Conservation (phyloP, 2,113 vertebrate species). For the Marcusenius ussheri region DNA sequence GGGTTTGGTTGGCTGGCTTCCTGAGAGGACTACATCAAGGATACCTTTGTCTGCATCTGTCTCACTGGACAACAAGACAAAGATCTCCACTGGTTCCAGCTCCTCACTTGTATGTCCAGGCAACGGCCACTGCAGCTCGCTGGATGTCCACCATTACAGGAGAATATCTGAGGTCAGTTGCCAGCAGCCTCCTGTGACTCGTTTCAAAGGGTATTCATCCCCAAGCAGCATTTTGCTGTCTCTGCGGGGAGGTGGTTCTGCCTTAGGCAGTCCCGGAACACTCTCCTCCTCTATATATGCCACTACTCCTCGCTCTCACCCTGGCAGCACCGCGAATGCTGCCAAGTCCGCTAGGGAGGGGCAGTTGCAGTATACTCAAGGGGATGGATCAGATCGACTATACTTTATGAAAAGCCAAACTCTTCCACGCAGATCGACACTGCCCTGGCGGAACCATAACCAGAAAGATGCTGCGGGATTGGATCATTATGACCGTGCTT, state of each 20-base stretch:
- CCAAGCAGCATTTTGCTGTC: constrained; percentile 58
- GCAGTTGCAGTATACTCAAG: not conserved
- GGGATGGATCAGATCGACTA: not conserved
- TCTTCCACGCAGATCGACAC: not conserved
- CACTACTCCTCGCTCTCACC: not conserved
- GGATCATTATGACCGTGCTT: not conserved
- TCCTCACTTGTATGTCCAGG: not conserved
- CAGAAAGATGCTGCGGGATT: not conserved
- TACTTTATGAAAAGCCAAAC: not conserved
- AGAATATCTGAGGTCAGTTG: constrained; percentile 33
- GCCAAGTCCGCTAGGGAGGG: not conserved
- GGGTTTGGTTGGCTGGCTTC: constrained; percentile 43
- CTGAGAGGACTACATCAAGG: constrained; percentile 39
- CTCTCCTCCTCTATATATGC: not conserved
- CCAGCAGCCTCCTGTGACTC: constrained; percentile 13
- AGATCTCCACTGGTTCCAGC: not conserved
- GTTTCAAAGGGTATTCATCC: constrained; percentile 16
- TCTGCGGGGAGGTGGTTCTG: constrained; percentile 43
- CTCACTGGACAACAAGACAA: constrained; percentile 37
- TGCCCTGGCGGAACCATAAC: not conserved
- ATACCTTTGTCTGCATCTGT: constrained; percentile 35
- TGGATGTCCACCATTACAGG: constrained; percentile 31
- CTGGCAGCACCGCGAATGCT: not conserved
- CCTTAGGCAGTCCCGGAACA: constrained; percentile 24
- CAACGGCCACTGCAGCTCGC: constrained; percentile 24